Conservation (phyloP, 92 coral and sea anemone genomes). For the Ricordea florida region DNA sequence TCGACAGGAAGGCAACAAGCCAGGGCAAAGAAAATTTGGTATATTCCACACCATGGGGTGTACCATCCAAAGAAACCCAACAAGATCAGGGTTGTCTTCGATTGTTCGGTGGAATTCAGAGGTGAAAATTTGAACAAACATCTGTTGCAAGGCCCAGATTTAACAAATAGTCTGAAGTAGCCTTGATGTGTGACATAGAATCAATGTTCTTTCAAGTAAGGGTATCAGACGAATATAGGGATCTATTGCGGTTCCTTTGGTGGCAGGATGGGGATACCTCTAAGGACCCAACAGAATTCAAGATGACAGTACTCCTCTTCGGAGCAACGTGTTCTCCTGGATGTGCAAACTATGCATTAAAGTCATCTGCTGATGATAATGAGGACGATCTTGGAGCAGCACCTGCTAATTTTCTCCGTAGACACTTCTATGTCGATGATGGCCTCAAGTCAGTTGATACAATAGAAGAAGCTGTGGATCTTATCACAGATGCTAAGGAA, state of each 20-base stretch:
- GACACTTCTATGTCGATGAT: background rate
- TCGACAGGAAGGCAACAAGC: too few relatives aligned
- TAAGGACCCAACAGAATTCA: background rate
- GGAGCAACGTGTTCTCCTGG: background rate
- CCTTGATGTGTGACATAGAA: background rate
- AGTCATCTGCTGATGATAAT: background rate
- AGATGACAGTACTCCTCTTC: background rate
- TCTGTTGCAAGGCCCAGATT: background rate
- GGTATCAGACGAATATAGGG: background rate
- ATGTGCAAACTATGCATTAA: background rate
- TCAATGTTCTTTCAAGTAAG: background rate
- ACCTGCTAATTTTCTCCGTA: background rate
- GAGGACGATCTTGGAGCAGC: background rate
- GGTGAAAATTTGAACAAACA: background rate
- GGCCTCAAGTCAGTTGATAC: background rate
- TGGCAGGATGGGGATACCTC: background rate
- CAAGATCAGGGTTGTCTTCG: conserved; percentile 5
- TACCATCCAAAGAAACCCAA: background rate
- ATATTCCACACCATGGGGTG: conserved; percentile 17
- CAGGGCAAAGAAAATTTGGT: background rate
- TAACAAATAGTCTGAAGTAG: background rate
- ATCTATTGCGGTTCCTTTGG: background rate
- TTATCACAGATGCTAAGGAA: conserved; percentile 2
- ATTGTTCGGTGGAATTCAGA: background rate
- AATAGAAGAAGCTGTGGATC: background rate